These are phyloP conservation scores for Oxyteleia sp. DNA, from an alignment of 2,888 invertebrate genomes.

Conservation along the genomic window DNA sequence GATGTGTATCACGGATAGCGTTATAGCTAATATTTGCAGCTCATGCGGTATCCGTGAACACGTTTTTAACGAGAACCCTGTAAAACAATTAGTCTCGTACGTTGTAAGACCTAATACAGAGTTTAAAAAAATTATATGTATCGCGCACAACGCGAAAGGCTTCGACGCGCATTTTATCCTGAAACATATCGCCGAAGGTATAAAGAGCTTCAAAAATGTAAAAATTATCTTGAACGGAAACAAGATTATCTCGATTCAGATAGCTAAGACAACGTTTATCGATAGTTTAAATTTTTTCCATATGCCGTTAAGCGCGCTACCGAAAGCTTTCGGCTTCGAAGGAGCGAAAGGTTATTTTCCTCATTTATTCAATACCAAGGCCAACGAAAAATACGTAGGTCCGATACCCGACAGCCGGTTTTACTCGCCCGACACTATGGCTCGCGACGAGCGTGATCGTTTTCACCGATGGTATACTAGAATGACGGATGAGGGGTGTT, in stretches of 20 bases:
- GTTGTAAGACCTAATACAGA: conserved; percentile 22
- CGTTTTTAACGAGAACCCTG: conserved; percentile 39
- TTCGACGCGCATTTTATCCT: conserved; percentile 43
- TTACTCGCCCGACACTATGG: too few relatives aligned
- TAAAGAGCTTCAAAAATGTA: conserved; percentile 37
- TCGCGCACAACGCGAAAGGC: conserved; percentile 51
- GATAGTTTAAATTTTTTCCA: conserved; percentile 75
- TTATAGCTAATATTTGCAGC: too few relatives aligned
- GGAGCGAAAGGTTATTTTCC: conserved; percentile 71
- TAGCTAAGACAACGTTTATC: conserved; percentile 74
- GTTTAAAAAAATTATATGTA: conserved; percentile 58
- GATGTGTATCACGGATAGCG: too few relatives aligned
- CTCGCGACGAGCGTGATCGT: too few relatives aligned
- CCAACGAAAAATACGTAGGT: conserved; percentile 72
- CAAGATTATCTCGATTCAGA: conserved; percentile 66
- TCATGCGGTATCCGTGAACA: conserved; percentile 43
- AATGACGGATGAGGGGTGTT: too few relatives aligned
- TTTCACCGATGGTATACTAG: too few relatives aligned
- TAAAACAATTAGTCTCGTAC: conserved; percentile 51
- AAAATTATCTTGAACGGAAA: conserved; percentile 73
- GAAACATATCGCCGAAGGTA: not conserved
- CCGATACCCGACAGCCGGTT: too few relatives aligned
- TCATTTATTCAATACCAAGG: conserved; percentile 42
- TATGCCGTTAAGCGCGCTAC: conserved; percentile 44
- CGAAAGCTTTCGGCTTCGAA: conserved; percentile 77